These are phyloP conservation scores for Oophaga pumilio DNA, from an alignment of 2,113 vertebrate species.

Conservation along the genomic window DNA sequence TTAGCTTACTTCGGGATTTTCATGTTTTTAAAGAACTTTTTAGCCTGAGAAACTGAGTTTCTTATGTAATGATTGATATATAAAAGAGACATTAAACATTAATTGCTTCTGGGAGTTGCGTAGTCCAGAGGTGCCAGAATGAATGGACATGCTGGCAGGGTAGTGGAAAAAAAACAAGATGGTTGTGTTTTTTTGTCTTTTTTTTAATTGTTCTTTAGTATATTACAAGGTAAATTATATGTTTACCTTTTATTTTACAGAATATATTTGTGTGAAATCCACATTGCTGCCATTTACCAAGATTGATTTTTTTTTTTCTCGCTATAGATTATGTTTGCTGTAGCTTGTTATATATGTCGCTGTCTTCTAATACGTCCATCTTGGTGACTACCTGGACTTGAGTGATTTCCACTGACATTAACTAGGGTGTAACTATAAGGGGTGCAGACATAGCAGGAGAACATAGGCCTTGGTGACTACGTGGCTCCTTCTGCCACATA, in stretches of 20 bases:
- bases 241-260: not conserved
- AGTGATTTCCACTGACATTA: not conserved
- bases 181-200: too few species aligned
- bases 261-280: not conserved
- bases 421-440: not conserved
- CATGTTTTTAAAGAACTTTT: not conserved
- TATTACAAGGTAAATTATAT: conserved; percentile 30
- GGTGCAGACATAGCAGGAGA: not conserved
- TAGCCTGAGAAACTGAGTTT: not conserved
- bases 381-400: not conserved
- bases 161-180: not conserved
- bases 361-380: not conserved
- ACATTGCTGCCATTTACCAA: conserved; percentile 10
- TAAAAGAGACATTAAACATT: conserved; percentile 17
- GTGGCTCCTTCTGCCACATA: not conserved
- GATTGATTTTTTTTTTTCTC: not conserved
- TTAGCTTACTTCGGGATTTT: not conserved
- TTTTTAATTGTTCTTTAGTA: not conserved
- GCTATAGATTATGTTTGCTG: not conserved
- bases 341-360: not conserved
- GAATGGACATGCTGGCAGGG: conserved; percentile 23
- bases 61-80: not conserved
- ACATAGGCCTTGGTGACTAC: not conserved
- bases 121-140: not conserved
- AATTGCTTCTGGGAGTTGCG: conserved; percentile 30